Conservation (phyloP, 2,888 invertebrate genomes). For the Drosophila flavopinicola region DNA sequence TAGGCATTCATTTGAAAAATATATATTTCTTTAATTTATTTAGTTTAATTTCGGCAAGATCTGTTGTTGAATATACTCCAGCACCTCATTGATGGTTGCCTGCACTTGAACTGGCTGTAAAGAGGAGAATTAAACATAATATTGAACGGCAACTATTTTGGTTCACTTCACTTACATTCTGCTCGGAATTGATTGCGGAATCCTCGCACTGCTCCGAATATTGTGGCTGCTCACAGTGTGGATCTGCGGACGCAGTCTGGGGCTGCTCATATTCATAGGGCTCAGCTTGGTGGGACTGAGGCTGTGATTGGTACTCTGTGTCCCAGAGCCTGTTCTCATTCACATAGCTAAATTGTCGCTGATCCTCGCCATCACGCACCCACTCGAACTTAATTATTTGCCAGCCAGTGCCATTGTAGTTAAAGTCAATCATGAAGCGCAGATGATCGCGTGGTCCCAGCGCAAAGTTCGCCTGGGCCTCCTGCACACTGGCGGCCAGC, state of each 20-base stretch:
- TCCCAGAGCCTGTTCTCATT: constrained; percentile 85
- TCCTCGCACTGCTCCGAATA: neutral
- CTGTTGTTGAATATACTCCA: constrained; percentile 73
- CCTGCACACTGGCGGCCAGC: constrained; percentile 50
- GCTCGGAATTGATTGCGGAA: constrained; percentile 19
- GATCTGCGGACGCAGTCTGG: neutral
- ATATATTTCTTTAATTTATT: constrained; percentile 2
- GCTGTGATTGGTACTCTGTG: neutral
- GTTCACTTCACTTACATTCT: constrained; percentile 46
- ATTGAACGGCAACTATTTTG: neutral
- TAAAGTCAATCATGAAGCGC: constrained; percentile 81
- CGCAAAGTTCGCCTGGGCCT: constrained; percentile 39
- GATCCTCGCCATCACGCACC: constrained; percentile 77
- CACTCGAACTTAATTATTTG: constrained; percentile 82
- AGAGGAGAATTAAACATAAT: neutral
- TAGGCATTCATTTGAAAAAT: neutral
- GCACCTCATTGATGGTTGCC: constrained; percentile 67
- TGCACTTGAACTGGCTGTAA: constrained; percentile 66
- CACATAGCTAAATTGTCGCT: constrained; percentile 82
- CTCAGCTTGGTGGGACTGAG: neutral
- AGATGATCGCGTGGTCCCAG: constrained; percentile 77
- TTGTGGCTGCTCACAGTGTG: constrained; percentile 7
- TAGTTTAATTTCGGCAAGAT: constrained; percentile 69
- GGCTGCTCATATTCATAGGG: constrained; percentile 45
- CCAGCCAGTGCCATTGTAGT: constrained; percentile 81